A percentile compares a stretch with the other conserved stretches of the same genome.
phyloP scores from a whole-genome alignment of 2,113 vertebrate species.

The Orientallactaga bullata region DNA sequence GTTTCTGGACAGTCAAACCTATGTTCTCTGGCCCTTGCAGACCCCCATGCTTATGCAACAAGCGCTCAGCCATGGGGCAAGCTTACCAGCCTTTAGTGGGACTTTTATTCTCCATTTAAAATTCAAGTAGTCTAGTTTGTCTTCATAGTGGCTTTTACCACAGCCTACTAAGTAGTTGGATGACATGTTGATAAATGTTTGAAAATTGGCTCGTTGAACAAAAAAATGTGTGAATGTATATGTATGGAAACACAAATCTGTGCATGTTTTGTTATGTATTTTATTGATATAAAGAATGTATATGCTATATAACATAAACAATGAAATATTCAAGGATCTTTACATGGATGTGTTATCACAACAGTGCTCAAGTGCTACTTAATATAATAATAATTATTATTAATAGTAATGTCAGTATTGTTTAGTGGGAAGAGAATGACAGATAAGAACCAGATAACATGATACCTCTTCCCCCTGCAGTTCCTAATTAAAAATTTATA shows the following conservation, averaged over 20 bases:
- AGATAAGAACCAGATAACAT: not conserved
- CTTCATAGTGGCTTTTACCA: not conserved
- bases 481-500: not conserved
- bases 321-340: not conserved
- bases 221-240: not conserved
- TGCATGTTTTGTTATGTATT: not conserved
- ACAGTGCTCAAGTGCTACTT: too few relatives aligned
- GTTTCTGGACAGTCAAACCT: too few relatives aligned
- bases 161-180: not conserved
- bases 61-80: too few relatives aligned
- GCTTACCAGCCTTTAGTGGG: too few relatives aligned
- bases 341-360: too few relatives aligned
- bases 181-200: not conserved
- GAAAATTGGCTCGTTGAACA: slow-evolving; percentile 7
- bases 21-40: too few relatives aligned
- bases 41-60: too few relatives aligned
- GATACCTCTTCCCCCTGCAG: not conserved
- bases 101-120: not conserved
- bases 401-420: too few relatives aligned
- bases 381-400: too few relatives aligned
- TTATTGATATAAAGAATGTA: not conserved
- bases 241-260: fast-evolving
- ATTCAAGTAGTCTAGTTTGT: not conserved
- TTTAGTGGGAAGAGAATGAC: not conserved
- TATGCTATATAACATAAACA: not conserved